Conservation (phyloP, 2,888 invertebrate genomes). For the Limnephilus lunatus region DNA sequence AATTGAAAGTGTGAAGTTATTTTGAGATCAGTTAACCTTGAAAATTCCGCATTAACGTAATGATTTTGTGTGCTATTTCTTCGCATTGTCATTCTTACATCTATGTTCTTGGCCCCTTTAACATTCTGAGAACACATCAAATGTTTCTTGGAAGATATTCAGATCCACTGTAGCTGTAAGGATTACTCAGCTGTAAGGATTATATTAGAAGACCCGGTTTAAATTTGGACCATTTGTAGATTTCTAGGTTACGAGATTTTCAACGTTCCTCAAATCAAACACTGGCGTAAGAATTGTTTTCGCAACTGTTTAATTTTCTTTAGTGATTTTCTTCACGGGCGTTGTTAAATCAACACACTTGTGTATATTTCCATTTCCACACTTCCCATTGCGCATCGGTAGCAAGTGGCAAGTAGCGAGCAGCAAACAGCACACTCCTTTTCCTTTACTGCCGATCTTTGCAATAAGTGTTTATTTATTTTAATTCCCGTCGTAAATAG, state of each 20-base stretch:
- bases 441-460: not conserved
- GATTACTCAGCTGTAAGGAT: not conserved
- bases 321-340: not conserved
- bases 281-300: not conserved
- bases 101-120: not conserved
- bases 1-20: not conserved
- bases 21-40: not conserved
- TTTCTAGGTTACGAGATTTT: not conserved
- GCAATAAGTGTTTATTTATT: constrained; percentile 10
- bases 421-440: not conserved
- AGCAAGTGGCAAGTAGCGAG: not conserved
- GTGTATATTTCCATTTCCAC: not conserved
- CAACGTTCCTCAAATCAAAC: not conserved
- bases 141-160: not conserved
- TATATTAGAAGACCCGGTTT: not conserved
- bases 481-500: not conserved
- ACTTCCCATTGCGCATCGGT: not conserved
- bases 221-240: not conserved
- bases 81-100: not conserved
- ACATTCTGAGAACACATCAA: not conserved
- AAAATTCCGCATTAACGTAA: not conserved
- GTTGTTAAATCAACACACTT: not conserved
- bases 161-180: not conserved
- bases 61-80: not conserved
- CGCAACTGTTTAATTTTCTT: constrained; percentile 3